Conservation (phyloP, 1,140 invertebrate species). For the Charaxes varanes region DNA sequence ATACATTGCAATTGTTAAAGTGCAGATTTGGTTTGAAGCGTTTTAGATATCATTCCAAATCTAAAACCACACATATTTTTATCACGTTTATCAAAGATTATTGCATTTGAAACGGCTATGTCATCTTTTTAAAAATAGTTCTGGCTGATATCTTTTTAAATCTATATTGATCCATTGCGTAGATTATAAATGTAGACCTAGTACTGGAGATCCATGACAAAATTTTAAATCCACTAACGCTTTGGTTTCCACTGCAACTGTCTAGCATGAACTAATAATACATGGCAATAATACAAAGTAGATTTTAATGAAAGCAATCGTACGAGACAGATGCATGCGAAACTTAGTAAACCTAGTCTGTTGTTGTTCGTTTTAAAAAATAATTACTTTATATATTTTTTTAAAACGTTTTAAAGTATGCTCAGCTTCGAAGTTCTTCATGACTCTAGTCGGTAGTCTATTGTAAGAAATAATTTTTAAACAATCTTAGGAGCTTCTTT, state of each 20-base stretch:
- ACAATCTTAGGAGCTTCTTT: conserved; percentile 14
- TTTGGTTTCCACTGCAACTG: conserved; percentile 27
- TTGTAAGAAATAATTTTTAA: conserved; percentile 6
- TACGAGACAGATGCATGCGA: conserved; percentile 36
- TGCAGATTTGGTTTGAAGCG: no score
- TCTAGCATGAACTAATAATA: conserved; percentile 29
- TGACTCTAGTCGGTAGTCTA: conserved; percentile 22
- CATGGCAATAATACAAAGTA: conserved; percentile 35
- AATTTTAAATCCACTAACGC: conserved; percentile 24
- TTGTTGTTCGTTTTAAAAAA: conserved; percentile 12
- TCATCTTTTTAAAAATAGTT: no score
- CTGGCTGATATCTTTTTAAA: no score
- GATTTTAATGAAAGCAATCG: conserved; percentile 23
- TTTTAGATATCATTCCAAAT: no score
- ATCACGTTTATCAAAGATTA: no score
- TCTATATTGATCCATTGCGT: no score
- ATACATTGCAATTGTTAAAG: no score
- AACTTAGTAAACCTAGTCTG: conserved; percentile 7
- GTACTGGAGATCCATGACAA: conserved; percentile 27
- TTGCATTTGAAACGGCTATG: no score
- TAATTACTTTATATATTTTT: conserved; percentile 23
- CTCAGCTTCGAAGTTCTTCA: conserved; percentile 28
- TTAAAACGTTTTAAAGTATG: conserved; percentile 25
- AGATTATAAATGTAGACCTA: no score
- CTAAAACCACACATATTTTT: no score